phyloP scores from a whole-genome alignment of 2,113 vertebrate species.

The Potamarius usumacintae region DNA sequence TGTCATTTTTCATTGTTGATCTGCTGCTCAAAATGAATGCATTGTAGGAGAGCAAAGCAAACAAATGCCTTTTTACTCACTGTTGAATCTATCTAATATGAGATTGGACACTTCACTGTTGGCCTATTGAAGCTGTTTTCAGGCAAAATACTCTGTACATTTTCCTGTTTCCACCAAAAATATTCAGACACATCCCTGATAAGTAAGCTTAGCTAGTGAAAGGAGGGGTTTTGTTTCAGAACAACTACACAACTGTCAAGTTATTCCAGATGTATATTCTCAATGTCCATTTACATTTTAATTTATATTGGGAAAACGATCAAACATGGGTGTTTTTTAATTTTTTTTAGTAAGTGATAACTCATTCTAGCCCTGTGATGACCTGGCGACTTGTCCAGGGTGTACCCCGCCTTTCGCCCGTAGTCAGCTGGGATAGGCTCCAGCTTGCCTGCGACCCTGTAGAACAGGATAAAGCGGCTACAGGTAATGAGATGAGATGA shows the following conservation, averaged over 20 bases:
- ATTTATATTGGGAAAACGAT: neutral
- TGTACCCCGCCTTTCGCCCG: no score
- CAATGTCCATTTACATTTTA: neutral
- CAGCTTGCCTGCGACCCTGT: no score
- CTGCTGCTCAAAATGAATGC: neutral
- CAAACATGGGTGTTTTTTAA: neutral
- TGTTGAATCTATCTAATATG: neutral
- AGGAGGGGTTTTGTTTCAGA: neutral
- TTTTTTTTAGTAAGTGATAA: neutral
- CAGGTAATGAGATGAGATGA: no score
- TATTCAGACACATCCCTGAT: neutral
- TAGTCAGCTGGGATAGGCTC: no score
- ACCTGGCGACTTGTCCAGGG: no score
- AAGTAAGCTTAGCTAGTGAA: neutral
- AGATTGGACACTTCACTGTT: neutral
- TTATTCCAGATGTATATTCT: neutral
- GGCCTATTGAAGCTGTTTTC: neutral
- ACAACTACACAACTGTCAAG: neutral
- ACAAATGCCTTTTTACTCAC: neutral
- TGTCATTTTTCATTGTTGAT: neutral
- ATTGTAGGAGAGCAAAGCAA: neutral
- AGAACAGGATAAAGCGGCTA: no score
- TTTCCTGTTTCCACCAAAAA: neutral
- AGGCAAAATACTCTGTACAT: neutral
- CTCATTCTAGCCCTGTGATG: conserved; percentile 44